These are phyloP conservation scores for Anoplolepis gracilipes DNA, from an alignment of 1,140 invertebrate genomes.

Conservation along the genomic window DNA sequence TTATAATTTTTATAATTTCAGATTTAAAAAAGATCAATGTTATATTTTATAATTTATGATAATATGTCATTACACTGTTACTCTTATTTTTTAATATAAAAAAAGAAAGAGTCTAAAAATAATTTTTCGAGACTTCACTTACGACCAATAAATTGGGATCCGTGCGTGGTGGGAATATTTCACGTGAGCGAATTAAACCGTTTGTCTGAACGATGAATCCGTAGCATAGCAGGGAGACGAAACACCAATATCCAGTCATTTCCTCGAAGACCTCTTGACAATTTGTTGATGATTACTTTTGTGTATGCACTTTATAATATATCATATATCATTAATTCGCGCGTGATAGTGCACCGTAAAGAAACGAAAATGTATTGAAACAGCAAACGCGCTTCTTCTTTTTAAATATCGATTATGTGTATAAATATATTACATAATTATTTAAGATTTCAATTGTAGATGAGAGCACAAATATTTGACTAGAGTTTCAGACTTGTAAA, in stretches of 20 bases:
- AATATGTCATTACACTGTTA: not conserved
- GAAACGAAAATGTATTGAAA: not conserved
- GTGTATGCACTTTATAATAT: not conserved
- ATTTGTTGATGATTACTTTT: not conserved
- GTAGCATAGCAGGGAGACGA: not conserved
- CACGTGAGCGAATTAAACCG: slow-evolving; percentile 1
- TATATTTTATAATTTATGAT: no score
- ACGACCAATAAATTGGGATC: slow-evolving; percentile 33
- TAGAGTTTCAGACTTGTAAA: no score
- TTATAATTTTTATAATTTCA: not conserved
- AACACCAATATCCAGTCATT: slow-evolving; percentile 23
- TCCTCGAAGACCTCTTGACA: not conserved
- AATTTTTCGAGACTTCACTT: slow-evolving; percentile 7
- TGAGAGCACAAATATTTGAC: no score
- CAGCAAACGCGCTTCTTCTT: not conserved
- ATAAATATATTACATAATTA: not conserved
- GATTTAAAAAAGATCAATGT: not conserved
- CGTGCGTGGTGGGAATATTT: not conserved
- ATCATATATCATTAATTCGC: not conserved
- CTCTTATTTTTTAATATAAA: not conserved
- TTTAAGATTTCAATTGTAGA: no score
- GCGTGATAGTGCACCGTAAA: not conserved
- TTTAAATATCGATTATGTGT: not conserved
- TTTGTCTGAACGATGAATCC: slow-evolving; percentile 18
- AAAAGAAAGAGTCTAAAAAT: not conserved